A percentile compares a stretch with the other conserved stretches of the same genome.
phyloP scores from a whole-genome alignment of 2,797 vertebrate genomes.

The Enteromius anoplus region DNA sequence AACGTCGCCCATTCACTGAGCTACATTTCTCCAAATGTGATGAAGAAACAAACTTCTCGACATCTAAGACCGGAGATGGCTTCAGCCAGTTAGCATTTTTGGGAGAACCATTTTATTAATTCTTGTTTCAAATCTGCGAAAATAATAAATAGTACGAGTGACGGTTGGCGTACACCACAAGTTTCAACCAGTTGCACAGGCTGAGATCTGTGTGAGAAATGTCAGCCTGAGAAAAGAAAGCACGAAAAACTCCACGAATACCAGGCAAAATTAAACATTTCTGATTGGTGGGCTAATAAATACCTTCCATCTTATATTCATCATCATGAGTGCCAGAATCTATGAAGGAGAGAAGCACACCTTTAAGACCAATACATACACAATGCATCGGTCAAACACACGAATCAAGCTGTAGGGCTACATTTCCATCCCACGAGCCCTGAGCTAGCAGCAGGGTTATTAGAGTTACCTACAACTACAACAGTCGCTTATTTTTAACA shows the following conservation, averaged over 20 bases:
- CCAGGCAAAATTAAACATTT: conserved; percentile 58
- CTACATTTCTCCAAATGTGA: neutral
- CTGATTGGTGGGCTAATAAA: conserved; percentile 71
- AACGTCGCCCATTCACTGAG: neutral
- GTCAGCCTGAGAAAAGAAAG: conserved; percentile 42
- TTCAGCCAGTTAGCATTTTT: neutral
- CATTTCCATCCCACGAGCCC: neutral
- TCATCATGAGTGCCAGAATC: conserved; percentile 80
- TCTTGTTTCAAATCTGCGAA: neutral
- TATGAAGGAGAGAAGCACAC: conserved; percentile 76
- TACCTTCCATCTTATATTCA: conserved; percentile 82
- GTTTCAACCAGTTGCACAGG: conserved; percentile 16
- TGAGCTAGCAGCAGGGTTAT: neutral
- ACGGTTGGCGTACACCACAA: neutral
- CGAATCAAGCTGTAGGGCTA: neutral
- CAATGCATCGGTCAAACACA: neutral
- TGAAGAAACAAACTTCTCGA: neutral
- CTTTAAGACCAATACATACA: conserved; percentile 61
- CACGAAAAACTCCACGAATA: conserved; percentile 41
- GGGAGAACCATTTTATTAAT: neutral
- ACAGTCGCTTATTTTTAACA: no score
- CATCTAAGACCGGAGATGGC: neutral
- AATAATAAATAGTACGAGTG: neutral
- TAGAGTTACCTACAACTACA: no score
- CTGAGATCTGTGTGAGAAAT: conserved; percentile 55